Evolutionary conservation across 2,888 invertebrate genomes (phyloP).

Genomic region (Cosmia trapezina): DNA sequence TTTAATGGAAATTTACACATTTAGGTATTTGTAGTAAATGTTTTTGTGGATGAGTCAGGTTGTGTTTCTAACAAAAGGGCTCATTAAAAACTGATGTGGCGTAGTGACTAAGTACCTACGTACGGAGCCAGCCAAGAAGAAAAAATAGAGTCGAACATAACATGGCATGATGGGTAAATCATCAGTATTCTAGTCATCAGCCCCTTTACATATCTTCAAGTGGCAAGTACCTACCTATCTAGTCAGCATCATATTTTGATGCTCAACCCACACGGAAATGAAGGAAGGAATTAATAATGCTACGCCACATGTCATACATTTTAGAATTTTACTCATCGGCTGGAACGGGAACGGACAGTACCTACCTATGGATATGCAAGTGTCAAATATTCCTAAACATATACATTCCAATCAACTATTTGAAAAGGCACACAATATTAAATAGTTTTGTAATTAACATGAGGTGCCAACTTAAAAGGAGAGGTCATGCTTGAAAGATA

Average conservation of each 20-base stretch:
- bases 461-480: conserved; percentile 57
- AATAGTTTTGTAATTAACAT: conserved; percentile 43
- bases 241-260: neutral
- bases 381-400: conserved; percentile 65
- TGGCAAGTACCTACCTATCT: neutral
- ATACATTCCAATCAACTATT: conserved; percentile 58
- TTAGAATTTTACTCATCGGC: conserved; percentile 32
- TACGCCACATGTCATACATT: conserved; percentile 18
- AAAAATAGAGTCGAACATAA: neutral
- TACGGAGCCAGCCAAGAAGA: neutral
- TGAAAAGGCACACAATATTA: conserved; percentile 51
- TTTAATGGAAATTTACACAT: conserved; percentile 56
- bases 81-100: conserved; percentile 32
- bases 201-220: conserved; percentile 17
- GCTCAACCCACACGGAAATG: neutral
- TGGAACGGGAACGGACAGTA: conserved; percentile 42
- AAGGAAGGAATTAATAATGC: neutral
- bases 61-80: conserved; percentile 31
- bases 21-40: conserved; percentile 52
- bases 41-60: conserved; percentile 37
- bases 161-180: conserved; percentile 1
- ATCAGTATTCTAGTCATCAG: conserved; percentile 1
- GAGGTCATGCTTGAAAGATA: conserved; percentile 29
- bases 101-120: neutral
- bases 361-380: conserved; percentile 61